Base-by-base conservation (phyloP, 1,140 invertebrate genomes). In the Polypedilum vanderplanki region DNA sequence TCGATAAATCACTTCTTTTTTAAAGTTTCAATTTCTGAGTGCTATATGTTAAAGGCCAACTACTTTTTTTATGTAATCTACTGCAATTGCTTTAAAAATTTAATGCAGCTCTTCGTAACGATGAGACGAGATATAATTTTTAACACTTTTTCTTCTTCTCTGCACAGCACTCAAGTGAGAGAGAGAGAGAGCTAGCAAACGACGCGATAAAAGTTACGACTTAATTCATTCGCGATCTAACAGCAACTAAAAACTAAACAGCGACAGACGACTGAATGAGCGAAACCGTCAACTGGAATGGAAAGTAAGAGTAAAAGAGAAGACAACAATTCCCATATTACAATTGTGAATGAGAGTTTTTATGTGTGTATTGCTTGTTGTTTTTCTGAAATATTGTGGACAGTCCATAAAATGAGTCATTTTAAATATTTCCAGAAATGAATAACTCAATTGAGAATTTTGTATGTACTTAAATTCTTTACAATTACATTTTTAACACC, bases 41-140 rank as follows among this genome's bases (percentile, higher is more conserved):
- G n/a, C 73, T 24, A 73, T 74, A 18, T 18, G 18, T 7, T 10
- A 70, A 70, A 70, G 65, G 65, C 20, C 65, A 70, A 70, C 65
- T 18, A 70, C 65, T 70, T 70, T 70, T 70, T 22, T 20, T 20
- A 33, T 33, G 24, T 33, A 33, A 33, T 33, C 5, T 5, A 33
- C 24, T 33, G 24, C 24, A 33, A 33, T 33, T 33, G 24, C 24
- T 33, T 33, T 33, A 33, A 33, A 33, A 33, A 33, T 33, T 33
- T 3, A 33, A 33, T 33, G 24, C 24, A 33, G 24, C 24, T 33
- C 24, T 33, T 33, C 24, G 24, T 33, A 33, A 33, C 5, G 24
- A 33, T 33, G 24, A 33, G 24, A 33, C 24, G 5, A 33, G 24
- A 33, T 33, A n/a, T 70, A 7, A 70, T 18, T 70, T 70, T 18